Percentiles rank a stretch among this genome's conserved stretches.
Evolutionary conservation across 2,797 vertebrate genomes (phyloP).

Genomic region (Rhinophrynus dorsalis): DNA sequence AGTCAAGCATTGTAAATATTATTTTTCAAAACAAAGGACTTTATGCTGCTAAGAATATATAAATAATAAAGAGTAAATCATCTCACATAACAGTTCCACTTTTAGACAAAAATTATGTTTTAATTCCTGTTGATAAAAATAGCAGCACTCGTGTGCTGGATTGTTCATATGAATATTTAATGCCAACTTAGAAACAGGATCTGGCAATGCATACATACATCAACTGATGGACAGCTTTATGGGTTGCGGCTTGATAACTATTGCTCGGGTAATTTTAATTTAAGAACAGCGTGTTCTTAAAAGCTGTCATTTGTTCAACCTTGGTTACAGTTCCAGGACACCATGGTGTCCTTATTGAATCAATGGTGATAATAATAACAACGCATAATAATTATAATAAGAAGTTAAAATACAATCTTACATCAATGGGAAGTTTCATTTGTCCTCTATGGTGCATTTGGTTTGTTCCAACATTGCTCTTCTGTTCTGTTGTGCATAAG

Average conservation of each 20-base stretch:
- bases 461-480: too few relatives aligned
- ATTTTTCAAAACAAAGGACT: too few relatives aligned
- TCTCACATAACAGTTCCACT: constrained; percentile 9
- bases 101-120: constrained; percentile 35
- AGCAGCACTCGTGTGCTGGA: constrained; percentile 25
- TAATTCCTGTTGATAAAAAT: constrained; percentile 36
- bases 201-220: constrained; percentile 39
- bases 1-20: too few relatives aligned
- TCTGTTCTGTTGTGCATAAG: too few relatives aligned
- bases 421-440: too few relatives aligned
- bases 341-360: not conserved
- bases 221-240: constrained; percentile 29
- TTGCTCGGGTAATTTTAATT: constrained; percentile 31
- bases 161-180: constrained; percentile 34
- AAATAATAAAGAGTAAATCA: too few relatives aligned
- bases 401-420: too few relatives aligned
- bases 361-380: too few relatives aligned
- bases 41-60: too few relatives aligned
- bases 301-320: not conserved
- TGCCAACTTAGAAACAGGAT: constrained; percentile 26
- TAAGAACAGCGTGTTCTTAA: constrained; percentile 27
- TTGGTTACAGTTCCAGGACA: constrained; percentile 6
- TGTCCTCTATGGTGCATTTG: too few relatives aligned
- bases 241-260: constrained; percentile 36
- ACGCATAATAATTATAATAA: too few relatives aligned